phyloP scores from a whole-genome alignment of 1,140 invertebrate species.

The Planococcus citri region DNA sequence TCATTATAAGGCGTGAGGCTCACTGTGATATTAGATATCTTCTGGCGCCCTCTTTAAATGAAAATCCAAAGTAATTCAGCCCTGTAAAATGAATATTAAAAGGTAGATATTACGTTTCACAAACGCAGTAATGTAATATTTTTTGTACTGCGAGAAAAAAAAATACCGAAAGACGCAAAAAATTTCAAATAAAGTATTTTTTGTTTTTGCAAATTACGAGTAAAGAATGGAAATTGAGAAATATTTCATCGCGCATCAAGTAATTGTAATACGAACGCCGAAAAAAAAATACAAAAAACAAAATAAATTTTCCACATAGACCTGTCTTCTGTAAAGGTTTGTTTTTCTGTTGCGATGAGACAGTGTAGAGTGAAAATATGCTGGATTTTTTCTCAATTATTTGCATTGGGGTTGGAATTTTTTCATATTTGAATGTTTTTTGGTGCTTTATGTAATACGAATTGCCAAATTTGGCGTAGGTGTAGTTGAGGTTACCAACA shows the following conservation, averaged over 20 bases:
- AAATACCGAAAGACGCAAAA: background rate
- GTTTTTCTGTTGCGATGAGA: no score
- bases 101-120: background rate
- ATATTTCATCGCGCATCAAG: background rate
- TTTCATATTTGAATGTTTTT: no score
- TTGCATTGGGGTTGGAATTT: no score
- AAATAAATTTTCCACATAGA: background rate
- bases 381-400: no score
- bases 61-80: constrained; percentile 3
- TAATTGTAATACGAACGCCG: background rate
- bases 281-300: no score
- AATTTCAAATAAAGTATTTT: background rate
- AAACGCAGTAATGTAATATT: background rate
- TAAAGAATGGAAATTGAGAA: background rate
- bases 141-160: background rate
- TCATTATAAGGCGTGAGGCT: background rate
- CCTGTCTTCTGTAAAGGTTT: no score
- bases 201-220: background rate
- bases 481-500: no score
- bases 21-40: background rate
- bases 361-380: no score
- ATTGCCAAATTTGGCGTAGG: no score
- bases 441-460: no score
- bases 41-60: background rate
- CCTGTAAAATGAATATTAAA: background rate